Evolutionary conservation across 92 coral and sea anemone species (phyloP).

Genomic region (Nematostella vectensis): DNA sequence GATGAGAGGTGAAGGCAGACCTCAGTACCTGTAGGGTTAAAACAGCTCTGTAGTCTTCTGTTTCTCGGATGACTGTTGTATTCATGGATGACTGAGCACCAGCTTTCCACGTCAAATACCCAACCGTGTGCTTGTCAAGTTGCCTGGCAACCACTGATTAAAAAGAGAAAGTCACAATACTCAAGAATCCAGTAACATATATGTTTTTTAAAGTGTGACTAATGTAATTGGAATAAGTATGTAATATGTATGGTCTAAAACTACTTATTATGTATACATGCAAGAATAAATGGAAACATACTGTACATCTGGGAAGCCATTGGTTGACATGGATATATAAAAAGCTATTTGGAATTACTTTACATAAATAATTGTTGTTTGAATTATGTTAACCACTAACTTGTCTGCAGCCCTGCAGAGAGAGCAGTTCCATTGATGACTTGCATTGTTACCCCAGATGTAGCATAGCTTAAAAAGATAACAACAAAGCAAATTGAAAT

Average conservation of each 20-base stretch:
- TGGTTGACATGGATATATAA: too few relatives aligned
- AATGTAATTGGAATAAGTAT: too few relatives aligned
- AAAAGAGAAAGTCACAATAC: background rate
- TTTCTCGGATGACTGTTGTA: constrained; percentile 68
- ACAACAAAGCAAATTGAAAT: too few relatives aligned
- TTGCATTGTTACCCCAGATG: constrained; percentile 46
- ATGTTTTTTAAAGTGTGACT: too few relatives aligned
- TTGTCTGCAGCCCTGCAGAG: constrained; percentile 61
- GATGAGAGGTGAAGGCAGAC: background rate
- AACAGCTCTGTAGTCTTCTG: constrained; percentile 51
- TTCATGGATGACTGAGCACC: constrained; percentile 92
- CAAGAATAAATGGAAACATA: too few relatives aligned
- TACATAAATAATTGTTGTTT: too few relatives aligned
- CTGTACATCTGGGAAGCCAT: too few relatives aligned
- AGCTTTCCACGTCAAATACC: constrained; percentile 74
- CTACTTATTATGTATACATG: too few relatives aligned
- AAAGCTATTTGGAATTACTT: too few relatives aligned
- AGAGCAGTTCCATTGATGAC: constrained; percentile 41
- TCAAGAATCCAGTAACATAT: background rate
- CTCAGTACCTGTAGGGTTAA: constrained; percentile 60
- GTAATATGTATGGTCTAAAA: too few relatives aligned
- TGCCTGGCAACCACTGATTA: constrained; percentile 81
- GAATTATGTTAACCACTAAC: constrained; percentile 36
- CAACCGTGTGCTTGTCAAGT: constrained; percentile 71
- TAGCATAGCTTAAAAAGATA: constrained; percentile 52